Evolutionary conservation across 37 sponge, comb jelly and placozoan species (phyloP).

Genomic region (Haliclona indistincta): DNA sequence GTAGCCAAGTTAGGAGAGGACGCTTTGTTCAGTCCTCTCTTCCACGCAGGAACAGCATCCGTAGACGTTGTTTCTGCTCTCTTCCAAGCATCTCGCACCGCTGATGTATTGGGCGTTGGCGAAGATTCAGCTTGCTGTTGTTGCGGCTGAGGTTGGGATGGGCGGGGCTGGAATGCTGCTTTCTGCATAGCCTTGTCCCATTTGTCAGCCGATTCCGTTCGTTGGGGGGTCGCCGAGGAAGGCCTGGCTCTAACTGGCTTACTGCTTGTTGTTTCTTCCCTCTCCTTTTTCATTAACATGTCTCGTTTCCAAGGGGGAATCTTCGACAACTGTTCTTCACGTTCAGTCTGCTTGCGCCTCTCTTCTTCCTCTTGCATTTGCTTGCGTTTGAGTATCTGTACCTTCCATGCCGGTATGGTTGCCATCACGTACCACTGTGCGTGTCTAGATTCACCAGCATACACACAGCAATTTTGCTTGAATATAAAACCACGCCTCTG

Average conservation of each 20-base stretch:
- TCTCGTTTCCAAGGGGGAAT: neutral
- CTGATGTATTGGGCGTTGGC: no score
- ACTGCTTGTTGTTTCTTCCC: neutral
- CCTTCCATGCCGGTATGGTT: slow-evolving; percentile 82
- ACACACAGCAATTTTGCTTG: neutral
- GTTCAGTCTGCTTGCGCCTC: slow-evolving; percentile 46
- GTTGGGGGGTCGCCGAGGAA: no score
- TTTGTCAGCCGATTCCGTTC: no score
- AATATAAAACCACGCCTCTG: neutral
- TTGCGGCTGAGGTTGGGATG: no score
- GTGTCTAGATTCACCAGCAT: neutral
- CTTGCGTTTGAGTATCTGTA: slow-evolving; percentile 63
- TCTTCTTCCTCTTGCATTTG: slow-evolving; percentile 73
- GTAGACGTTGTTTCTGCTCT: neutral
- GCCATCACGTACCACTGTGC: slow-evolving; percentile 17
- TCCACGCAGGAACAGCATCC: no score
- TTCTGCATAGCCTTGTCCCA: no score
- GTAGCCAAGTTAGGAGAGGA: no score
- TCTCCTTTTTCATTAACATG: neutral
- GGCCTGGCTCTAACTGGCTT: no score
- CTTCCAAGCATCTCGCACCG: no score
- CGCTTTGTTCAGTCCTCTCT: no score
- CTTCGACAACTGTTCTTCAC: slow-evolving; percentile 11
- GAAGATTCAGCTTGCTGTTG: neutral
- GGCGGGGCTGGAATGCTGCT: no score